Evolutionary conservation across 2,888 invertebrate species (phyloP).

Genomic region (Chrysolina oricalcia): DNA sequence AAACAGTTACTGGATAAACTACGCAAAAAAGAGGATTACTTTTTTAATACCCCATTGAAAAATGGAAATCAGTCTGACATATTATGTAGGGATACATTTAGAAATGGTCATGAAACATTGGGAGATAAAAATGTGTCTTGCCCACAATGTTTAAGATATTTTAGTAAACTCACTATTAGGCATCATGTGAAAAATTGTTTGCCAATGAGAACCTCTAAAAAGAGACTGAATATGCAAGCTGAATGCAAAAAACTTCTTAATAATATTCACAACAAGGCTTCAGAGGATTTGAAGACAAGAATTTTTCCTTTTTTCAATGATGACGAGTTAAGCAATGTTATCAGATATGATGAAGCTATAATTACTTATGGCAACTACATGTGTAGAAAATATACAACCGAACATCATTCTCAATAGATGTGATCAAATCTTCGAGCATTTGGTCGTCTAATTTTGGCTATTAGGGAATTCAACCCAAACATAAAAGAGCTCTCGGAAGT

Average conservation of each 20-base stretch:
- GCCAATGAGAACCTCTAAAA: neutral
- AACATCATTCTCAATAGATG: slow-evolving; percentile 19
- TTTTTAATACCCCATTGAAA: slow-evolving; percentile 7
- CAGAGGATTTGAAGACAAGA: slow-evolving; percentile 7
- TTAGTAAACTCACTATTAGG: slow-evolving; percentile 27
- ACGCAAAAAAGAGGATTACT: slow-evolving; percentile 22
- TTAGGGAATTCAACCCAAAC: neutral
- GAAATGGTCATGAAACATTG: neutral
- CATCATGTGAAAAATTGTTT: slow-evolving; percentile 28
- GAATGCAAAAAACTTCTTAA: slow-evolving; percentile 27
- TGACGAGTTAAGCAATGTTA: slow-evolving; percentile 29
- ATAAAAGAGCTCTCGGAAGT: slow-evolving; percentile 12
- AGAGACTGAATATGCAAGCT: slow-evolving; percentile 25
- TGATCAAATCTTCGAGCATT: slow-evolving; percentile 21
- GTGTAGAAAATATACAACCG: slow-evolving; percentile 31
- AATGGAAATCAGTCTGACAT: neutral
- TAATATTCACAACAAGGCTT: slow-evolving; percentile 29
- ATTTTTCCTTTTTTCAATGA: slow-evolving; percentile 22
- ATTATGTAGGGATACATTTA: slow-evolving; percentile 18
- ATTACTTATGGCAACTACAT: slow-evolving; percentile 32
- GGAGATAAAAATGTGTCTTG: slow-evolving; percentile 26
- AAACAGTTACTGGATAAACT: slow-evolving; percentile 19
- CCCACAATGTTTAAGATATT: slow-evolving; percentile 25
- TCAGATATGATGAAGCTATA: slow-evolving; percentile 30
- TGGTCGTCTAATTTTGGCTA: slow-evolving; percentile 17